phyloP scores from a whole-genome alignment of 2,888 invertebrate genomes.

The Mechanitis messenoides region DNA sequence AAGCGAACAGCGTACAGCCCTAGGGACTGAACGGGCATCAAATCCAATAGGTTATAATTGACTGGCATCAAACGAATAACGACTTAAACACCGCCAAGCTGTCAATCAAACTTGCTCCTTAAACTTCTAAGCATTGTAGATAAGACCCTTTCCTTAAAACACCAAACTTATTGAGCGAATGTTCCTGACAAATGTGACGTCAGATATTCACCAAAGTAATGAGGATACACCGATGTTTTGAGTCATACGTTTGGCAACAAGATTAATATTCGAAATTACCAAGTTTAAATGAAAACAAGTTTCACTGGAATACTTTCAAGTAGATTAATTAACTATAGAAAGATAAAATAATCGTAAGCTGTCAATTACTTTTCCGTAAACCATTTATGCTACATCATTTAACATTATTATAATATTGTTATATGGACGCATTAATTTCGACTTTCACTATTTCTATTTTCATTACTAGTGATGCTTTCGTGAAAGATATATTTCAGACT shows the following conservation, averaged over 20 bases:
- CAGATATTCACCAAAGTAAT: conserved; percentile 63
- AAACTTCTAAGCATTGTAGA: conserved; percentile 28
- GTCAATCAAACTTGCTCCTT: conserved; percentile 53
- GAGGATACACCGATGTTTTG: conserved; percentile 56
- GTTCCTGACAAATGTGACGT: conserved; percentile 45
- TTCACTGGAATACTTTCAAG: conserved; percentile 43
- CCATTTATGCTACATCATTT: conserved; percentile 45
- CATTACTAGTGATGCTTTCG: conserved; percentile 38
- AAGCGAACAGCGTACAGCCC: conserved; percentile 61
- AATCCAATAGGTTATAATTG: conserved; percentile 73
- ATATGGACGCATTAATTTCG: conserved; percentile 40
- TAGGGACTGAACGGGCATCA: conserved; percentile 64
- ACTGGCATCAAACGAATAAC: conserved; percentile 57
- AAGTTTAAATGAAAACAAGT: conserved; percentile 34
- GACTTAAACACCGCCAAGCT: conserved; percentile 41
- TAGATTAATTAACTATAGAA: conserved; percentile 48
- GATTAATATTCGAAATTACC: conserved; percentile 40
- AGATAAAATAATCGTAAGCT: conserved; percentile 43
- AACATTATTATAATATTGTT: conserved; percentile 38
- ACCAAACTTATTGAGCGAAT: conserved; percentile 40
- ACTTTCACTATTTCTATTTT: conserved; percentile 45
- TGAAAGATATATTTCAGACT: conserved; percentile 30
- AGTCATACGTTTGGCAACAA: conserved; percentile 59
- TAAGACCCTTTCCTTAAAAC: conserved; percentile 32
- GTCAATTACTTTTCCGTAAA: conserved; percentile 54